These are phyloP conservation scores for Orthosia gracilis DNA, from an alignment of 2,888 invertebrate species.

Conservation along the genomic window DNA sequence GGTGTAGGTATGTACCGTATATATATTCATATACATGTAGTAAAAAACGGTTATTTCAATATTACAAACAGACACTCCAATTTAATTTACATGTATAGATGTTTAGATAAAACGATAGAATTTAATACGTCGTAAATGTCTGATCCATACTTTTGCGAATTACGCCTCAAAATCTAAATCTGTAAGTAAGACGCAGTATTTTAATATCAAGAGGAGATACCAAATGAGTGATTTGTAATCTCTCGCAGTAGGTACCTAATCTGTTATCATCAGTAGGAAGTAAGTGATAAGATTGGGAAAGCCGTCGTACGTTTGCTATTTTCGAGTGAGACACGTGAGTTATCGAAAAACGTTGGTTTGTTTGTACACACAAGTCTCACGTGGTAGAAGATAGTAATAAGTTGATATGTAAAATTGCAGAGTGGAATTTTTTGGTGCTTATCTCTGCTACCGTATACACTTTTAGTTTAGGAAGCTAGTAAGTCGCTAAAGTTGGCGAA, in stretches of 20 bases:
- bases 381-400: conserved; percentile 18
- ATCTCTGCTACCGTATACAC: not conserved
- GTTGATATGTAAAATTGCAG: not conserved
- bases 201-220: conserved; percentile 29
- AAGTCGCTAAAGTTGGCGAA: no score
- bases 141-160: not conserved
- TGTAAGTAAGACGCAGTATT: conserved; percentile 28
- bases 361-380: conserved; percentile 51
- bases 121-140: conserved; percentile 13
- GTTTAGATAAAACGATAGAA: no score
- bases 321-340: conserved; percentile 32
- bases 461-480: no score
- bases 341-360: conserved; percentile 32
- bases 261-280: conserved; percentile 49
- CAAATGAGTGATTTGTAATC: conserved; percentile 35
- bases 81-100: no score
- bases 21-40: no score
- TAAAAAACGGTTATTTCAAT: no score
- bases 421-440: conserved; percentile 5
- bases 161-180: conserved; percentile 15
- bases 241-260: conserved; percentile 24
- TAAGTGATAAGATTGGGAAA: conserved; percentile 49
- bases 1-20: no score
- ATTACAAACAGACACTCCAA: no score
- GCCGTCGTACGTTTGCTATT: conserved; percentile 45